Evolutionary conservation across 2,797 vertebrate genomes (phyloP).

Genomic region (Hozukius guyotensis): DNA sequence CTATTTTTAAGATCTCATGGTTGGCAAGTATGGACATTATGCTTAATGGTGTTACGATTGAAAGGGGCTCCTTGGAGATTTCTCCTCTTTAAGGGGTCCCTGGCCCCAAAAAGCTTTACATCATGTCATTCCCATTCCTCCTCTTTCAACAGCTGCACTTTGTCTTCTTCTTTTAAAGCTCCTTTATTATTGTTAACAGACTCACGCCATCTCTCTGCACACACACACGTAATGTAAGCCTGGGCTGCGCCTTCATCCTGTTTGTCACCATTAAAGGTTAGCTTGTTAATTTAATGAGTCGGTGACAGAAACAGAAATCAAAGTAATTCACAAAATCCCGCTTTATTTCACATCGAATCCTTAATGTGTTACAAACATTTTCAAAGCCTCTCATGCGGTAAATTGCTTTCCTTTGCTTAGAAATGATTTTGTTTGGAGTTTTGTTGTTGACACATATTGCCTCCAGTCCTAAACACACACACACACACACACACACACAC

Average conservation of each 20-base stretch:
- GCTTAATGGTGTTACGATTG: too few relatives aligned
- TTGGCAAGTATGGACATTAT: too few relatives aligned
- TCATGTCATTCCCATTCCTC: conserved; percentile 41
- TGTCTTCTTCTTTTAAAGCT: conserved; percentile 28
- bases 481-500: conserved; percentile 6
- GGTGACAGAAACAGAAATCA: conserved; percentile 51
- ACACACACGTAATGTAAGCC: not conserved
- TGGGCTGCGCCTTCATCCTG: not conserved
- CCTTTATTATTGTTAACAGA: conserved; percentile 30
- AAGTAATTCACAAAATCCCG: conserved; percentile 31
- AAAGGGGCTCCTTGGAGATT: too few relatives aligned
- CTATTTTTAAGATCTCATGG: too few relatives aligned
- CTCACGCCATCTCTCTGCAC: not conserved
- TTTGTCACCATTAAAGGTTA: conserved; percentile 51
- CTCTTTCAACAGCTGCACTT: conserved; percentile 47
- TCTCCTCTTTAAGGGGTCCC: too few relatives aligned
- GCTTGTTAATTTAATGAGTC: conserved; percentile 56
- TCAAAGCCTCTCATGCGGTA: conserved; percentile 50
- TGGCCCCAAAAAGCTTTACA: not conserved
- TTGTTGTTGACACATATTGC: conserved; percentile 36
- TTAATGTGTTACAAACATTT: conserved; percentile 42
- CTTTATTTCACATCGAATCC: conserved; percentile 52
- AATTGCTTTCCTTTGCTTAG: conserved; percentile 64
- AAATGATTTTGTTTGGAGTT: conserved; percentile 41
- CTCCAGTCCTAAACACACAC: conserved; percentile 10